Conservation (phyloP, 2,888 invertebrate genomes). For the Eledona agricola region DNA sequence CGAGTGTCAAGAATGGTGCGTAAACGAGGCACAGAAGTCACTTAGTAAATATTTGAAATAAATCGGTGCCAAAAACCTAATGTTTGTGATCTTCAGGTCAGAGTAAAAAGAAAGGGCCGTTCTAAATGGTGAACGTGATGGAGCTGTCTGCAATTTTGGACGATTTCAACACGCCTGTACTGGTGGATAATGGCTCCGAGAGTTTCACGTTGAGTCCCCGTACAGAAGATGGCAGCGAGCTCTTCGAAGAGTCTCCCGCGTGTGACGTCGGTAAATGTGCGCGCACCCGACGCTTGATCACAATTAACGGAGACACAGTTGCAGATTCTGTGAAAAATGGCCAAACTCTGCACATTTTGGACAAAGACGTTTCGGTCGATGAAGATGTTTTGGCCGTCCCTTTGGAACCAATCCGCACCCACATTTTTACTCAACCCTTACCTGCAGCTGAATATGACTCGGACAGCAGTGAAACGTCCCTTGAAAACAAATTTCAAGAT, state of each 20-base stretch:
- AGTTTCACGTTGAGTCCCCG: slow-evolving; percentile 51
- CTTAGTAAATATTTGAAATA: slow-evolving; percentile 3
- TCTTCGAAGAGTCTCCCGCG: slow-evolving; percentile 47
- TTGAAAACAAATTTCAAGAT: slow-evolving; percentile 35
- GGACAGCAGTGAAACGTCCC: slow-evolving; percentile 33
- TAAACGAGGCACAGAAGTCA: slow-evolving; percentile 45
- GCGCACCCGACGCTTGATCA: not conserved
- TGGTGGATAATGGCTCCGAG: slow-evolving; percentile 55
- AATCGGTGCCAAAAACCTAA: not conserved
- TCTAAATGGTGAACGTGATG: slow-evolving; percentile 48
- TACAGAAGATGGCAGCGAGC: slow-evolving; percentile 50
- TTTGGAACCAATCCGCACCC: slow-evolving; percentile 44
- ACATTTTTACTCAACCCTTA: slow-evolving; percentile 2
- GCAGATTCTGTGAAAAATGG: too few species aligned
- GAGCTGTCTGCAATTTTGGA: slow-evolving; percentile 47
- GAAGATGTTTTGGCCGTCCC: slow-evolving; percentile 50
- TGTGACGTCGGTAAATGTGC: slow-evolving; percentile 47
- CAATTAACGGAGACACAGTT: slow-evolving; percentile 4
- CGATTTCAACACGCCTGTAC: slow-evolving; percentile 51
- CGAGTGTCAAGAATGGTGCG: slow-evolving; percentile 46
- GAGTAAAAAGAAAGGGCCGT: slow-evolving; percentile 46
- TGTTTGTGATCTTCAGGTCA: slow-evolving; percentile 41
- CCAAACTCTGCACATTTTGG: slow-evolving; percentile 44
- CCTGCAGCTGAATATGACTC: slow-evolving; percentile 4
- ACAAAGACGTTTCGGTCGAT: slow-evolving; percentile 54